Conservation (phyloP, 2,888 invertebrate genomes). For the Melinopterus prodromus region DNA sequence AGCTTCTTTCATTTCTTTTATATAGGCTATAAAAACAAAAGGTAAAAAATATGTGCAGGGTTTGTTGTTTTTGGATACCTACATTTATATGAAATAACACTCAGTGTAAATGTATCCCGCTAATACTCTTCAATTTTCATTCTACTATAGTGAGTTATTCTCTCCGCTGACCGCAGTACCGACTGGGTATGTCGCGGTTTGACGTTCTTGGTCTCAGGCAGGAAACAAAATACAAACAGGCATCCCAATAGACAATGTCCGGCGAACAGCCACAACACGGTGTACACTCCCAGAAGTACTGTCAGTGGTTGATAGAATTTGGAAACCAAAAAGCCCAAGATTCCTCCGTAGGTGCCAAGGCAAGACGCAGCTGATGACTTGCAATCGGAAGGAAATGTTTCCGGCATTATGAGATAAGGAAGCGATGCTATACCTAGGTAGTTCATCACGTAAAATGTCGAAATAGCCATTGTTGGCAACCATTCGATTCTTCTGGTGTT, state of each 20-base stretch:
- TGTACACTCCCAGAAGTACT: constrained; percentile 65
- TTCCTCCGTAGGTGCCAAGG: constrained; percentile 66
- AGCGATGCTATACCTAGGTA: constrained; percentile 68
- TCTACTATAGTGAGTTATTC: not conserved
- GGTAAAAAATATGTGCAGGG: not conserved
- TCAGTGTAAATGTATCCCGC: not conserved
- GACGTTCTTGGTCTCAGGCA: constrained; percentile 67
- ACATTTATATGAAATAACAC: not conserved
- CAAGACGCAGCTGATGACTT: constrained; percentile 68
- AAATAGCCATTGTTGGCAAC: constrained; percentile 65
- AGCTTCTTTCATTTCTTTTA: not conserved
- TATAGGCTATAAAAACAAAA: not conserved
- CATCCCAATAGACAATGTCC: constrained; percentile 64
- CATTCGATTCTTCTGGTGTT: constrained; percentile 60
- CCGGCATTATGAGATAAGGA: constrained; percentile 70
- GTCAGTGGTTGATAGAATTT: constrained; percentile 68
- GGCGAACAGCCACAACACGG: constrained; percentile 68
- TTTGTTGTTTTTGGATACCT: not conserved
- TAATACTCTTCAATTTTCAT: not conserved
- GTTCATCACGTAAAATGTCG: constrained; percentile 68
- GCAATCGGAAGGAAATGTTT: constrained; percentile 70
- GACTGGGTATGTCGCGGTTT: not conserved
- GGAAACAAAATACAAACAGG: constrained; percentile 65
- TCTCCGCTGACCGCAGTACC: not conserved
- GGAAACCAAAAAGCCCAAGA: constrained; percentile 66